These are phyloP conservation scores for Archivesica marissinica DNA, from an alignment of 1,140 invertebrate genomes.

Conservation along the genomic window DNA sequence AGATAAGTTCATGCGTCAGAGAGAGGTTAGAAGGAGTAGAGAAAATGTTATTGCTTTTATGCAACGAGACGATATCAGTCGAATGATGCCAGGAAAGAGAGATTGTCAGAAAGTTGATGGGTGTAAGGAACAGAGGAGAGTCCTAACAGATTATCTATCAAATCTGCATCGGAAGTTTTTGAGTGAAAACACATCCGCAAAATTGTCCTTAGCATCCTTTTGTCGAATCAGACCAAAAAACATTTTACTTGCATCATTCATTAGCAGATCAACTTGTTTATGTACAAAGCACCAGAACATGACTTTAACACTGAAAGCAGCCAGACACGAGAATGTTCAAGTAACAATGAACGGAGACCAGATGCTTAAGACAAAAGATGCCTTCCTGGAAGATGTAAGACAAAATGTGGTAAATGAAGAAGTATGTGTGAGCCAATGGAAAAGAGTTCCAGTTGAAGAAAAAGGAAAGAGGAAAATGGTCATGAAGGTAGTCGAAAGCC, in stretches of 20 bases:
- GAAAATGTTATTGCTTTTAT: constrained; percentile 22
- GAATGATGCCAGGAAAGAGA: constrained; percentile 32
- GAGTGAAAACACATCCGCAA: constrained; percentile 8
- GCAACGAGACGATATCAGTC: constrained; percentile 41
- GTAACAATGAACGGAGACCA: constrained; percentile 38
- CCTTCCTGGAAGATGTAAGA: neutral
- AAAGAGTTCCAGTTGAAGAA: constrained; percentile 9
- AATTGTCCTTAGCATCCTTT: constrained; percentile 49
- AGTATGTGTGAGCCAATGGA: constrained; percentile 26
- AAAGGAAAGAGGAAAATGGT: constrained; percentile 29
- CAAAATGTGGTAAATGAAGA: neutral
- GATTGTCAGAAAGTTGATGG: constrained; percentile 6
- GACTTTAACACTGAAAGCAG: constrained; percentile 36
- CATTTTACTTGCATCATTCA: constrained; percentile 31
- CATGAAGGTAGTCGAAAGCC: constrained; percentile 27
- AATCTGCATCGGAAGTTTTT: constrained; percentile 23
- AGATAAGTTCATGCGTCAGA: neutral
- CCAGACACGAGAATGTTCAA: neutral
- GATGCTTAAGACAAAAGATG: neutral
- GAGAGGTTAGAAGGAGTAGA: neutral
- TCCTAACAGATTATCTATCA: constrained; percentile 20
- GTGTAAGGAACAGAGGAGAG: constrained; percentile 10
- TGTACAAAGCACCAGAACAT: constrained; percentile 61
- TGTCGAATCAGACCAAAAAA: constrained; percentile 12
- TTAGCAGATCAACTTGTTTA: constrained; percentile 42